A percentile compares a stretch with the other conserved stretches of the same genome.
phyloP scores from a whole-genome alignment of 1,140 invertebrate species.

The Lepidurus couesii region DNA sequence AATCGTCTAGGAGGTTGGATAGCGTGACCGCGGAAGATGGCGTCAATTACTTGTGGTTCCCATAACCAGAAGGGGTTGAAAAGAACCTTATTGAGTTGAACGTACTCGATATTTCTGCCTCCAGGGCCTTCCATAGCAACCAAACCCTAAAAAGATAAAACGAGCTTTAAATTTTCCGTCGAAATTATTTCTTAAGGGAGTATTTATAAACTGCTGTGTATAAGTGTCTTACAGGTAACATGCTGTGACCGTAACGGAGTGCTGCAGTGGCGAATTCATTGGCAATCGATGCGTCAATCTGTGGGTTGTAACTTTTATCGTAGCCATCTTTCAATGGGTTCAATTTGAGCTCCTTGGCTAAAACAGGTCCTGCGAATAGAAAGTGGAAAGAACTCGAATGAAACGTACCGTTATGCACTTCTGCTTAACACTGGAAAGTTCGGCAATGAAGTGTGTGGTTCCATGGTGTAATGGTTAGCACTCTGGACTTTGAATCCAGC shows the following conservation, averaged over 20 bases:
- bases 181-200: not conserved
- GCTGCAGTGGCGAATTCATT: slow-evolving; percentile 81
- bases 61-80: slow-evolving; percentile 79
- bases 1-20: slow-evolving; percentile 60
- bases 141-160: slow-evolving; percentile 47
- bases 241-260: slow-evolving; percentile 72
- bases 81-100: slow-evolving; percentile 69
- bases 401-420: slow-evolving; percentile 69
- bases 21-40: slow-evolving; percentile 56
- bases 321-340: slow-evolving; percentile 51
- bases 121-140: slow-evolving; percentile 58
- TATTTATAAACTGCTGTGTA: not conserved
- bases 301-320: slow-evolving; percentile 53
- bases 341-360: slow-evolving; percentile 20
- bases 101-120: slow-evolving; percentile 56
- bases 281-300: slow-evolving; percentile 65
- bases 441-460: slow-evolving; percentile 54
- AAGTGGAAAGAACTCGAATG: not conserved
- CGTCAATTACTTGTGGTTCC: slow-evolving; percentile 52
- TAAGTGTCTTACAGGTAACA: not conserved
- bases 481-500: slow-evolving; percentile 86
- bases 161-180: not conserved
- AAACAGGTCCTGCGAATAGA: slow-evolving; percentile 8
- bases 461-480: slow-evolving; percentile 87
- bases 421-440: slow-evolving; percentile 85